Percentiles rank a stretch among this genome's conserved stretches.
Evolutionary conservation across 2,113 vertebrate genomes (phyloP).

Genomic region (Acrocephalus arundinaceus): DNA sequence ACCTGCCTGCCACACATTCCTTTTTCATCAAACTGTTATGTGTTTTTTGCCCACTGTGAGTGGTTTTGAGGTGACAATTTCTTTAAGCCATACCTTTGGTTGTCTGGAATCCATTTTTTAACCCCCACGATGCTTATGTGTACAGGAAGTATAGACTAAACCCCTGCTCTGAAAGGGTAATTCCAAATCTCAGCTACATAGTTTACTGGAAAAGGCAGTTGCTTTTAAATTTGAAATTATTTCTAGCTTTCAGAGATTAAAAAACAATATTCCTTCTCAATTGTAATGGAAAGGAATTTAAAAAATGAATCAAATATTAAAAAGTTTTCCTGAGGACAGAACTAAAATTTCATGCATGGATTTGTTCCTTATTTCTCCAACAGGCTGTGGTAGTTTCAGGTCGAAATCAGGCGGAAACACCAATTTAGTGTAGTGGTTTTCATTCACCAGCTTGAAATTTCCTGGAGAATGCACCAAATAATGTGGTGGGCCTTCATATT

Average conservation of each 20-base stretch:
- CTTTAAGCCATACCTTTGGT: neutral
- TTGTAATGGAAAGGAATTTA: neutral
- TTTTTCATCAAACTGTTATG: neutral
- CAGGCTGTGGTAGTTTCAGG: neutral
- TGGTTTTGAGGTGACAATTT: neutral
- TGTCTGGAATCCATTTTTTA: neutral
- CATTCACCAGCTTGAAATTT: neutral
- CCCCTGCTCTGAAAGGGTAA: neutral
- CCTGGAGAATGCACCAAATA: neutral
- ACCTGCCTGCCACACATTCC: neutral
- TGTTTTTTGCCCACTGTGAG: rapidly evolving
- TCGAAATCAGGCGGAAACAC: rapidly evolving
- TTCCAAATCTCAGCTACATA: neutral
- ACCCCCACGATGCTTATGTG: neutral
- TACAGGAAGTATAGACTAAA: neutral
- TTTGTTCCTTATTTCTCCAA: neutral
- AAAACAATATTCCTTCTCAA: neutral
- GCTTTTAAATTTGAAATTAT: neutral
- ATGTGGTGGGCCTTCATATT: neutral
- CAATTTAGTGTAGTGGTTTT: neutral
- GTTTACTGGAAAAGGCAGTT: neutral
- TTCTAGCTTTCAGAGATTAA: neutral
- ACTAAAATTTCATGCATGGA: neutral
- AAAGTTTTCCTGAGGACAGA: neutral
- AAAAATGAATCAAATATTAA: neutral